Evolutionary conservation across 92 coral and sea anemone genomes (phyloP), one percentile per base, ranked within the genome.

Genomic region (Parazoanthus atlanticus): DNA sequence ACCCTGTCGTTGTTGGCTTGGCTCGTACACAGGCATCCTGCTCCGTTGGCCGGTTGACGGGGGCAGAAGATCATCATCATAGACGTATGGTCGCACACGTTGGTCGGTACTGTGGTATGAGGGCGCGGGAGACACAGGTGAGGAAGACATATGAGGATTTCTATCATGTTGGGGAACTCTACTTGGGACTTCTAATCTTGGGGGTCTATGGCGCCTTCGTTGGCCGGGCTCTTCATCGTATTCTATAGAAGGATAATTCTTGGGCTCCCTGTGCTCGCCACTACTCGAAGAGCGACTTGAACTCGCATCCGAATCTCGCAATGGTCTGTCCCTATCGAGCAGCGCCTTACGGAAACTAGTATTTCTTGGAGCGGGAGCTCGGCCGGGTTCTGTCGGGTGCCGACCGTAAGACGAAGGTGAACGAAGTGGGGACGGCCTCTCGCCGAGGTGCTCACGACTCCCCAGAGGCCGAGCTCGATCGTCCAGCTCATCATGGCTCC

Each of bases 101-200:
- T 92, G 90, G 79, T 85, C 88, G 8, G 89, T 86, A 43, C 92
- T 90, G 85, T 94, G 95, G 72, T 97, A 97, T 7, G 98, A 96
- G 19, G 99, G 99, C 2, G 97, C 97, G 26, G 99, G 98, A 28
- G 99, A 97, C 65, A 93, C 89, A 2, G 97, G 92, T 10, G 96
- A 69, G 81, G 91, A 74, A 13, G 94, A 91, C 64, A 29, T 79
- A 72, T 23, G 85, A 78, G 38, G 74, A 33, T 49, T 76, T 31
- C 80, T 74, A 5, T 66, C 90, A 11, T 74, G 74, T 32, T 86
- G 91, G 64, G 84, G 61, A 61, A 52, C 79, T 58, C 58, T 89
- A 66, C 85, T 78, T 7, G 90, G 85, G 74, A 85, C 78, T 40
- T 72, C 83, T 5, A 93, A 81, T 43, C 77, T 91, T 28, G 91